Conservation (phyloP, 2,888 invertebrate species). For the Argyra leucocephala region DNA sequence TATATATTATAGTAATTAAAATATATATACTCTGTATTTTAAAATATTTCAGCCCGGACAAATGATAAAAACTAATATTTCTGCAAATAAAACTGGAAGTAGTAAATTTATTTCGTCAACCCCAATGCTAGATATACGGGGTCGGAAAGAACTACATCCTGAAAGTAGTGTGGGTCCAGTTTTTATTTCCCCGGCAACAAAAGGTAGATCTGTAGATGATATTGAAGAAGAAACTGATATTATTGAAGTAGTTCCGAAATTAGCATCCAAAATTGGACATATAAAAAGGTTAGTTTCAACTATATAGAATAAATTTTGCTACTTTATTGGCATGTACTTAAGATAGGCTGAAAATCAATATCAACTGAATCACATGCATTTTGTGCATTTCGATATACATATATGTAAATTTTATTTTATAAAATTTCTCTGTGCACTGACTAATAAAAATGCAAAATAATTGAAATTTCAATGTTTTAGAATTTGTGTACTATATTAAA, state of each 20-base stretch:
- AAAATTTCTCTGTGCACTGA: too few relatives aligned
- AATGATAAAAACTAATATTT: too few relatives aligned
- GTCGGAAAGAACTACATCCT: constrained; percentile 20
- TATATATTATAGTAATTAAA: not conserved
- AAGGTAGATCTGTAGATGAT: constrained; percentile 16
- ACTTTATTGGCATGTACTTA: too few relatives aligned
- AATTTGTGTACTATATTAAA: too few relatives aligned
- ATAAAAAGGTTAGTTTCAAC: not conserved
- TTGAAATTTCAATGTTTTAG: too few relatives aligned
- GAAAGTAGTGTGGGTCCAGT: constrained; percentile 18
- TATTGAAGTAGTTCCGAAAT: constrained; percentile 28
- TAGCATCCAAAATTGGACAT: not conserved
- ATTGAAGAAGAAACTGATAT: constrained; percentile 27
- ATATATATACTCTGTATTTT: not conserved
- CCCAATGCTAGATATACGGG: constrained; percentile 17
- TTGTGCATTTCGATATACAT: too few relatives aligned
- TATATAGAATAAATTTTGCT: not conserved
- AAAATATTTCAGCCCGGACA: not conserved
- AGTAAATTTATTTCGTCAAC: constrained; percentile 18
- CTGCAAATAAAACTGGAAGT: not conserved
- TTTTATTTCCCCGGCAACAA: constrained; percentile 22
- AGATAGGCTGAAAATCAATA: too few relatives aligned
- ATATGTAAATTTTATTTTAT: too few relatives aligned
- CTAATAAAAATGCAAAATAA: too few relatives aligned
- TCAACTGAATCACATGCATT: too few relatives aligned